phyloP scores from a whole-genome alignment of 2,113 vertebrate genomes.

The Microtus montanus region DNA sequence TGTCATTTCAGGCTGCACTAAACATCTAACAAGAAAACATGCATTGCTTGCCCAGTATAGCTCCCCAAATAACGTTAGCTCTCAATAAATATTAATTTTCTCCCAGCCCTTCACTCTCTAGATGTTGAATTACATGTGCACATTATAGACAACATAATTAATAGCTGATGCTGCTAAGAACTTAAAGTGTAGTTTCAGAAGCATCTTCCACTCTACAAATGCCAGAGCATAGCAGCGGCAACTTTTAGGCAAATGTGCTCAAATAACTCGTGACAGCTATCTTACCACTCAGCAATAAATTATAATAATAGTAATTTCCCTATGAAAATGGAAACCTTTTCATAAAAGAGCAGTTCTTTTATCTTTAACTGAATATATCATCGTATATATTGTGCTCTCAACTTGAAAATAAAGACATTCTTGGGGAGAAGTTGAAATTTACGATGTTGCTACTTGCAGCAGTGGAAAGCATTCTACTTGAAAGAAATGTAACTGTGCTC shows the following conservation, averaged over 20 bases:
- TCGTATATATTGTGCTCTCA: slow-evolving; percentile 47
- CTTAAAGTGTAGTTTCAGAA: slow-evolving; percentile 50
- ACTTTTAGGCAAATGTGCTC: slow-evolving; percentile 65
- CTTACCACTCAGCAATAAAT: slow-evolving; percentile 68
- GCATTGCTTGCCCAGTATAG: slow-evolving; percentile 39
- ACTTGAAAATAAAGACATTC: slow-evolving; percentile 67
- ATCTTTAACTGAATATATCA: slow-evolving; percentile 71
- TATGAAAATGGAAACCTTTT: slow-evolving; percentile 72
- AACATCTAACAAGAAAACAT: slow-evolving; percentile 41
- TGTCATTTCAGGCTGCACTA: background rate
- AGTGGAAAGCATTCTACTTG: slow-evolving; percentile 14
- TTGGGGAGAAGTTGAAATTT: slow-evolving; percentile 61
- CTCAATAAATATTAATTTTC: slow-evolving; percentile 69
- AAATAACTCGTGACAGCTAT: slow-evolving; percentile 64
- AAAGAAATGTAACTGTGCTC: slow-evolving; percentile 33
- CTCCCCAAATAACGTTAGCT: slow-evolving; percentile 35
- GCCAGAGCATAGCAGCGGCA: slow-evolving; percentile 46
- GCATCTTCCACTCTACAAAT: slow-evolving; percentile 42
- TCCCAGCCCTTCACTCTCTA: background rate
- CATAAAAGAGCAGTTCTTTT: slow-evolving; percentile 65
- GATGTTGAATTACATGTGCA: slow-evolving; percentile 44
- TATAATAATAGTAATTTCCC: slow-evolving; percentile 69
- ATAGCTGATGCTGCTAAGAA: slow-evolving; percentile 44
- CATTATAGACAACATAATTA: slow-evolving; percentile 61
- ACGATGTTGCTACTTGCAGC: slow-evolving; percentile 29